Evolutionary conservation across 2,888 invertebrate species (phyloP).

Genomic region (Papilio protenor): DNA sequence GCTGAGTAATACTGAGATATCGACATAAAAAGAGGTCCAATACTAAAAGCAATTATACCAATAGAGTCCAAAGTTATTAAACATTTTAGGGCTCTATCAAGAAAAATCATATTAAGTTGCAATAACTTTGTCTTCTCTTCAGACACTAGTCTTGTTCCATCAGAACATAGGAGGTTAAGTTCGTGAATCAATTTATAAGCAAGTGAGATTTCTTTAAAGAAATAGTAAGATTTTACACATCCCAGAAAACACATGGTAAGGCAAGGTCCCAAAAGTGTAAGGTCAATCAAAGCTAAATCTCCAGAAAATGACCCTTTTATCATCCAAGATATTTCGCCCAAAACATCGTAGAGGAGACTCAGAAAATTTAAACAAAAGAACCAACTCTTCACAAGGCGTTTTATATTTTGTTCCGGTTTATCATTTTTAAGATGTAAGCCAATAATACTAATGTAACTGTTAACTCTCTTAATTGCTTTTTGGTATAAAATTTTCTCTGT

Average conservation of each 20-base stretch:
- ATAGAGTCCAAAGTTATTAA: constrained; percentile 6
- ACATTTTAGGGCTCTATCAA: constrained; percentile 23
- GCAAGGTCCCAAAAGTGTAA: constrained; percentile 31
- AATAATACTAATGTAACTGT: constrained; percentile 23
- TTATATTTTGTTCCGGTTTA: background rate
- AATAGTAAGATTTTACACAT: constrained; percentile 29
- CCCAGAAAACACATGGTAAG: constrained; percentile 24
- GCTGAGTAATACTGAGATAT: constrained; percentile 22
- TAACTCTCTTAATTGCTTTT: constrained; percentile 27
- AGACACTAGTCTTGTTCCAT: background rate
- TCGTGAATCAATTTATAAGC: background rate
- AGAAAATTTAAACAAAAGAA: constrained; percentile 28
- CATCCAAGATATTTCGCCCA: constrained; percentile 29
- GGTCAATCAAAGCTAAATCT: constrained; percentile 14
- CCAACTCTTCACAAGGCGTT: background rate
- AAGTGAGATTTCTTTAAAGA: constrained; percentile 3
- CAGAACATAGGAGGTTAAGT: constrained; percentile 6
- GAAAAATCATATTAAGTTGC: constrained; percentile 12
- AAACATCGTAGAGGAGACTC: background rate
- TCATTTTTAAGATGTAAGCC: constrained; percentile 16
- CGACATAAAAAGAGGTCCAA: constrained; percentile 30
- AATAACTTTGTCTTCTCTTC: constrained; percentile 2
- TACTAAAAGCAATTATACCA: constrained; percentile 33
- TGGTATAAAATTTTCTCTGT: constrained; percentile 1
- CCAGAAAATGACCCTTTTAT: background rate